Percentiles rank a stretch among this genome's conserved stretches.
These are phyloP conservation scores for Drosophila rellima DNA, from an alignment of 2,888 invertebrate species.

Conservation along the genomic window DNA sequence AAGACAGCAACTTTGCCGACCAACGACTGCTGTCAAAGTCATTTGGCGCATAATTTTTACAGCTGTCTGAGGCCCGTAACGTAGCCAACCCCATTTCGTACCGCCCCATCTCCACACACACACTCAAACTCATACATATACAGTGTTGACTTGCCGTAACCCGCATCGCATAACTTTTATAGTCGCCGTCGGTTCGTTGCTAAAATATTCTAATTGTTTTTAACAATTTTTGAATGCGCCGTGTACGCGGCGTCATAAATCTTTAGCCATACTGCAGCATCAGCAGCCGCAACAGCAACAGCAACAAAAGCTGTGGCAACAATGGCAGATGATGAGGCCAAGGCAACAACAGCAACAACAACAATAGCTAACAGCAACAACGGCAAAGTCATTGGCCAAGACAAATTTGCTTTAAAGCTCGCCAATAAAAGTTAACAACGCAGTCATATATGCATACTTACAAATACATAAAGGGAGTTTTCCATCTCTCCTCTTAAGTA, in stretches of 20 bases:
- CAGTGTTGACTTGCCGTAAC: slow-evolving; percentile 34
- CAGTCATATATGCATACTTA: slow-evolving; percentile 61
- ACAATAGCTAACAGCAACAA: slow-evolving; percentile 13
- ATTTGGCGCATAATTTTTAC: slow-evolving; percentile 79
- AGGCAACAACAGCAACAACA: slow-evolving; percentile 41
- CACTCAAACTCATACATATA: neutral
- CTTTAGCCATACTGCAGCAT: slow-evolving; percentile 64
- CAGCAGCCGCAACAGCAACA: slow-evolving; percentile 43
- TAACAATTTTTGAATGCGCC: slow-evolving; percentile 78
- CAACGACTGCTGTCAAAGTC: slow-evolving; percentile 78
- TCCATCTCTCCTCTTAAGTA: slow-evolving; percentile 9
- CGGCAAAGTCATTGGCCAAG: slow-evolving; percentile 58
- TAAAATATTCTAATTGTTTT: slow-evolving; percentile 81
- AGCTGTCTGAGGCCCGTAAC: slow-evolving; percentile 53
- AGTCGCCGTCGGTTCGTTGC: slow-evolving; percentile 71
- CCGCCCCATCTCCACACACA: slow-evolving; percentile 4
- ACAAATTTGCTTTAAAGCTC: slow-evolving; percentile 81
- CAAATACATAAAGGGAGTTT: slow-evolving; percentile 51
- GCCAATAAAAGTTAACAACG: slow-evolving; percentile 80
- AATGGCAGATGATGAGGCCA: slow-evolving; percentile 65
- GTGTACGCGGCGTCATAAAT: slow-evolving; percentile 76
- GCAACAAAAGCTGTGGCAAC: slow-evolving; percentile 33
- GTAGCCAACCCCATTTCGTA: neutral
- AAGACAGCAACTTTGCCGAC: slow-evolving; percentile 44
- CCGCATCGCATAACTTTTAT: slow-evolving; percentile 76